A percentile compares a stretch with the other conserved stretches of the same genome.
Evolutionary conservation across 2,888 invertebrate genomes (phyloP).

Genomic region (Cetonia aurata): DNA sequence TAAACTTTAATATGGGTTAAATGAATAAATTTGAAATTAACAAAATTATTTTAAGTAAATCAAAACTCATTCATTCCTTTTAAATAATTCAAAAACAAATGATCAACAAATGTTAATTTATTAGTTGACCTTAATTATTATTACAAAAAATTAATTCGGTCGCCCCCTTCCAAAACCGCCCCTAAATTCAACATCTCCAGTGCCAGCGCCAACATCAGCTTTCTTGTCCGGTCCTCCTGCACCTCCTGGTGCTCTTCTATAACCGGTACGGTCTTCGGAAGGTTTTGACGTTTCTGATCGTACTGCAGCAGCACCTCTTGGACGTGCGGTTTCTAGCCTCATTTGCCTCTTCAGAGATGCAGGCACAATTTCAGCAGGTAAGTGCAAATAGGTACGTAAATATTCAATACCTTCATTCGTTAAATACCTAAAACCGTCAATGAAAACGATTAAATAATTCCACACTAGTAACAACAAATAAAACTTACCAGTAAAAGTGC

Average conservation of each 20-base stretch:
- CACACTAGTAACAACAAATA: not conserved
- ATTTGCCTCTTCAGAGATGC: constrained; percentile 94
- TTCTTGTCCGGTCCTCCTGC: constrained; percentile 85
- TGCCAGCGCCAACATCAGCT: constrained; percentile 96
- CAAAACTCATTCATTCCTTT: no score
- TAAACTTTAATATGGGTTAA: no score
- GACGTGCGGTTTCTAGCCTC: constrained; percentile 86
- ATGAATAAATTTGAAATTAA: no score
- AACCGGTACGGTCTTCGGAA: constrained; percentile 86
- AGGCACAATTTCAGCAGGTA: constrained; percentile 99
- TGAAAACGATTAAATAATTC: constrained; percentile 1
- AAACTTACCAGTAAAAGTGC: constrained; percentile 94
- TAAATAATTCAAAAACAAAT: constrained; percentile 11
- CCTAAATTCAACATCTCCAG: constrained; percentile 92
- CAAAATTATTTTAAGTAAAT: no score
- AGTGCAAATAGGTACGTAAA: constrained; percentile 92
- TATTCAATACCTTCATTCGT: constrained; percentile 99
- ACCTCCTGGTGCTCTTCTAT: constrained; percentile 81
- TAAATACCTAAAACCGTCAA: constrained; percentile 75
- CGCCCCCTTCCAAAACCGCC: constrained; percentile 84
- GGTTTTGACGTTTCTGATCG: constrained; percentile 78
- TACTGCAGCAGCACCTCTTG: constrained; percentile 78
- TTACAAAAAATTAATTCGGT: constrained; percentile 68
- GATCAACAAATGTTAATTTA: constrained; percentile 42
- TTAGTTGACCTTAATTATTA: constrained; percentile 48